Base-by-base conservation (phyloP, 2,888 invertebrate species). In the Hirtodrosophila trivittata region DNA sequence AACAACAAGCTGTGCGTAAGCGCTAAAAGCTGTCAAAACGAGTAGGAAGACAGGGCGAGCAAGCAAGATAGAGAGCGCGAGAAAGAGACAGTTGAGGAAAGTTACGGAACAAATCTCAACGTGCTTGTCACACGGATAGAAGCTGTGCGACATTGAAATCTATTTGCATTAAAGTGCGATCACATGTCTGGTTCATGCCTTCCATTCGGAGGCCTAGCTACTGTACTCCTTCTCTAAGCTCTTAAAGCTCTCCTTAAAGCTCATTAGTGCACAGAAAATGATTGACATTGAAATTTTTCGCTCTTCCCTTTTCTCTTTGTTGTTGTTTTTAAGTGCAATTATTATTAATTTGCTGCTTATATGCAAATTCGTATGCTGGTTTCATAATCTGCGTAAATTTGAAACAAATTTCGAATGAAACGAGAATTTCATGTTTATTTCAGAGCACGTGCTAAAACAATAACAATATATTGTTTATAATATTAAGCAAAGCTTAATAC, bases 361-460 rank as follows among this genome's bases (percentile, higher is more conserved):
- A 56, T 39, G 74, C 66, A 71, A 73, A 76, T 77, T 69, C 67
- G 66, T 76, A 63, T 68, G 75, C 64, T 67, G 65, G 66, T 75
- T 72, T 75, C 65, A 74, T 76, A 81, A 80, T 65, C 75, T 65
- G 71, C 59, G 65, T 46, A 47, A 46, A 57, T 55, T 60, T 58
- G 26, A 66, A 63, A 66, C 51, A 68, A 51, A 51, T 50, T 38
- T 28, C 42, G n/a, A 58, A 59, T 47, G 46, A 66, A 64, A 60
- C 60, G 52, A 54, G 16, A 55, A 55, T 58, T 32, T 41, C 63
- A 55, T 76, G 67, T 78, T 75, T 86, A 76, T 82, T 71, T 62
- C 57, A 57, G 63, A 69, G 87, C 84, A 84, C 84, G 84, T 84
- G 87, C 84, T 68, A 51, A 66, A 75, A 52, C 62, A 85, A 75